A percentile compares a stretch with the other conserved stretches of the same genome.
phyloP scores from a whole-genome alignment of 2,797 vertebrate species.

The Sebastes steindachneri region DNA sequence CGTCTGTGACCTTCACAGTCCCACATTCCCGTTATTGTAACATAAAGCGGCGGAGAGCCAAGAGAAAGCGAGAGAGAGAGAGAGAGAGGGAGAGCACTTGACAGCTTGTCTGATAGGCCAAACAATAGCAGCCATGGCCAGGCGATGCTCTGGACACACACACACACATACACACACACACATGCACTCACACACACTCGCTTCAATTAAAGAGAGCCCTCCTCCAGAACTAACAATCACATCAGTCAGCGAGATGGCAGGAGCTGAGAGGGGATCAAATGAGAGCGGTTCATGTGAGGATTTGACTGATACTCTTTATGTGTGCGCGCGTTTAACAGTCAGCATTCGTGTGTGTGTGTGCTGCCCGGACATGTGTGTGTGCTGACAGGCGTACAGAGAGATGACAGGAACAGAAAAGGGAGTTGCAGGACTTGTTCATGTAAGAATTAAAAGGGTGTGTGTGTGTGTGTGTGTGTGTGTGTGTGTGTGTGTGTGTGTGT shows the following conservation, averaged over 20 bases:
- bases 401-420: constrained; percentile 68
- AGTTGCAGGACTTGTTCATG: constrained; percentile 57
- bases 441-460: constrained; percentile 58
- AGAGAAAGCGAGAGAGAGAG: constrained; percentile 39
- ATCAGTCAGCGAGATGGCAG: constrained; percentile 76
- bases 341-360: background rate
- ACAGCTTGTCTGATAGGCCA: constrained; percentile 85
- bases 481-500: constrained; percentile 23
- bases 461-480: constrained; percentile 24
- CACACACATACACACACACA: background rate
- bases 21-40: constrained; percentile 81
- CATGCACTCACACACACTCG: constrained; percentile 43
- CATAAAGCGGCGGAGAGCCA: constrained; percentile 74
- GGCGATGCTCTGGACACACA: constrained; percentile 84
- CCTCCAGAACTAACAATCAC: constrained; percentile 81
- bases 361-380: constrained; percentile 45
- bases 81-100: constrained; percentile 55
- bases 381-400: constrained; percentile 62
- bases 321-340: background rate
- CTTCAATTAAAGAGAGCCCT: constrained; percentile 82
- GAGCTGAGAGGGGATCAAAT: constrained; percentile 63
- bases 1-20: constrained; percentile 83
- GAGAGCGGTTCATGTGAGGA: constrained; percentile 64
- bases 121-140: constrained; percentile 85
- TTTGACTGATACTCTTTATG: constrained; percentile 55